Conservation (phyloP, 1,140 invertebrate genomes). For the Hesperophylax magnus region DNA sequence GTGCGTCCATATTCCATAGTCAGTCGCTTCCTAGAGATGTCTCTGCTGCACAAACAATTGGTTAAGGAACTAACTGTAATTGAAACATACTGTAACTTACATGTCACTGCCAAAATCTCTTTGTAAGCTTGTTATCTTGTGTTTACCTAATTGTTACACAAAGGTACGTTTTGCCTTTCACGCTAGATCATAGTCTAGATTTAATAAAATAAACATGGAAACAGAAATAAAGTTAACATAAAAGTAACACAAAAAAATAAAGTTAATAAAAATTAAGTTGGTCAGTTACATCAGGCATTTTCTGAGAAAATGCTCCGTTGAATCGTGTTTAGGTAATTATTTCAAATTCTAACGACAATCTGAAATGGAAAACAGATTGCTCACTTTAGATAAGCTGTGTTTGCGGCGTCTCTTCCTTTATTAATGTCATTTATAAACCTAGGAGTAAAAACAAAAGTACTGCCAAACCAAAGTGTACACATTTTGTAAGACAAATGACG, state of each 20-base stretch:
- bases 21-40: conserved; percentile 38
- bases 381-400: not conserved
- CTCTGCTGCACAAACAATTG: conserved; percentile 52
- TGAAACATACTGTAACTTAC: conserved; percentile 37
- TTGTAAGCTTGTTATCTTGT: conserved; percentile 55
- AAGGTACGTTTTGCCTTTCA: conserved; percentile 35
- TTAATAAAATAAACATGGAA: conserved; percentile 23
- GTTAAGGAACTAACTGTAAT: conserved; percentile 22
- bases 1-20: conserved; percentile 27
- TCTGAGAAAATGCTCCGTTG: not conserved
- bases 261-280: too few relatives aligned
- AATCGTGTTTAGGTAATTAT: conserved; percentile 9
- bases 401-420: too few relatives aligned
- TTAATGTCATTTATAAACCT: too few relatives aligned
- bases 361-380: not conserved
- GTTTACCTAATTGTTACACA: conserved; percentile 30
- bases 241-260: too few relatives aligned
- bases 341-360: conserved; percentile 14
- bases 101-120: conserved; percentile 57
- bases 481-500: conserved; percentile 1
- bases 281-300: not conserved
- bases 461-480: conserved; percentile 41
- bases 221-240: conserved; percentile 39
- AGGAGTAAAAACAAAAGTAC: not conserved
- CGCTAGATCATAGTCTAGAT: conserved; percentile 36